Conservation (phyloP, 64 coral and sea anemone species). For the Dendronephthya gigantea region DNA sequence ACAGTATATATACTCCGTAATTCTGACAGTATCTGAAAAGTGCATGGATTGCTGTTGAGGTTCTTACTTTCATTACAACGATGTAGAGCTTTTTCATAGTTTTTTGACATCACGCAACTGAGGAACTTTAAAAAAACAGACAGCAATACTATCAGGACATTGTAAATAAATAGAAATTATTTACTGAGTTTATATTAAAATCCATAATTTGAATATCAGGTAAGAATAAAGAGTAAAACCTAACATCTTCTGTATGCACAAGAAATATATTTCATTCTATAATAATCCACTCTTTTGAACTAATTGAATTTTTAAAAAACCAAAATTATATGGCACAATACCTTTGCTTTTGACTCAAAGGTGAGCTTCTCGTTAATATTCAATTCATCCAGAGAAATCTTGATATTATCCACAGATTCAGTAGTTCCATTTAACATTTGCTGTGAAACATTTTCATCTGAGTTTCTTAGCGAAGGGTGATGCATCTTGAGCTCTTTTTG, state of each 20-base stretch:
- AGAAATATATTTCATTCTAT: too few relatives aligned
- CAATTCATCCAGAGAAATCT: background rate
- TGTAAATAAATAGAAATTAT: too few relatives aligned
- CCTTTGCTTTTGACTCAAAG: background rate
- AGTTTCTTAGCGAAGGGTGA: background rate
- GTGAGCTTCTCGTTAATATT: background rate
- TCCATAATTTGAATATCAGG: too few relatives aligned
- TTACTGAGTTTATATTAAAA: too few relatives aligned
- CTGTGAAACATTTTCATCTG: background rate
- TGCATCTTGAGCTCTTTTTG: background rate
- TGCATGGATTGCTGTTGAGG: too few relatives aligned
- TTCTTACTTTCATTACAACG: slow-evolving; percentile 6
- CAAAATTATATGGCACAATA: background rate
- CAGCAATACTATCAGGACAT: background rate
- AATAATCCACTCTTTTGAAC: background rate
- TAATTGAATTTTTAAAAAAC: background rate
- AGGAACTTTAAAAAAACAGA: background rate
- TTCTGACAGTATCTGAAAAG: too few relatives aligned
- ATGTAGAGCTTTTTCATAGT: slow-evolving; percentile 1
- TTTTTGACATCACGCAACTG: background rate
- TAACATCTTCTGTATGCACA: too few relatives aligned
- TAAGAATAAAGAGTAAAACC: too few relatives aligned
- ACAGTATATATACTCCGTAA: too few relatives aligned
- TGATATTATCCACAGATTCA: background rate
- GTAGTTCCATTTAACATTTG: background rate